Conservation (phyloP, 2,888 invertebrate species). For the Autographa pulchrina region DNA sequence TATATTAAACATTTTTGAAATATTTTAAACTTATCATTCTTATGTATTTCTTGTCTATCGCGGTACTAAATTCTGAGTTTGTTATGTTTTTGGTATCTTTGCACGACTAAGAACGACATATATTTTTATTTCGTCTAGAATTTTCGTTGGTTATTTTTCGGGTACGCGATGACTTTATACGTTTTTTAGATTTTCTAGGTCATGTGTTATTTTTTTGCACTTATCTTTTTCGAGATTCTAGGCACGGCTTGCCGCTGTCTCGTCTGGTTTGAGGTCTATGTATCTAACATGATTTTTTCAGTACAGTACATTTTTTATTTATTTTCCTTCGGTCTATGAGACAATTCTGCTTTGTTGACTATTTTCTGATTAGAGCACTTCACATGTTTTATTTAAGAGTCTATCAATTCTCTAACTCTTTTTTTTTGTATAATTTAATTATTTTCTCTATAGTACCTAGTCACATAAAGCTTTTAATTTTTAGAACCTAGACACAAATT, state of each 20-base stretch:
- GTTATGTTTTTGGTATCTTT: constrained; percentile 29
- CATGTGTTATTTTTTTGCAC: neutral
- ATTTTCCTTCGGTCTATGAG: neutral
- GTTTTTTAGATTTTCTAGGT: neutral
- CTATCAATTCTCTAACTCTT: too few relatives aligned
- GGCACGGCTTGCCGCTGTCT: constrained; percentile 2
- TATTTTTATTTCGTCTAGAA: neutral
- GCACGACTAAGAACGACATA: neutral
- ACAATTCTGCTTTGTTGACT: too few relatives aligned
- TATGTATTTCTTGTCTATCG: neutral
- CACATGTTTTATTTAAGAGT: too few relatives aligned
- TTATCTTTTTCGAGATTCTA: neutral
- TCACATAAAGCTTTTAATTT: too few relatives aligned
- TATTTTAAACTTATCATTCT: constrained; percentile 32
- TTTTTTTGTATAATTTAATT: too few relatives aligned
- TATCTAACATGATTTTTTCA: neutral
- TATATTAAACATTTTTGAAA: constrained; percentile 38
- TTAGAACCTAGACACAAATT: too few relatives aligned
- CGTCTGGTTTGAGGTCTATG: neutral
- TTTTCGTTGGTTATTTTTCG: neutral
- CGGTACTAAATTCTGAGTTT: constrained; percentile 24
- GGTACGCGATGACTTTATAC: neutral
- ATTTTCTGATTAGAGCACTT: too few relatives aligned
- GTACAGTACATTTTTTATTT: neutral
- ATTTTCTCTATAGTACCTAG: too few relatives aligned